Base-by-base conservation (phyloP, 2,888 invertebrate species). In the Saturnia japonica region DNA sequence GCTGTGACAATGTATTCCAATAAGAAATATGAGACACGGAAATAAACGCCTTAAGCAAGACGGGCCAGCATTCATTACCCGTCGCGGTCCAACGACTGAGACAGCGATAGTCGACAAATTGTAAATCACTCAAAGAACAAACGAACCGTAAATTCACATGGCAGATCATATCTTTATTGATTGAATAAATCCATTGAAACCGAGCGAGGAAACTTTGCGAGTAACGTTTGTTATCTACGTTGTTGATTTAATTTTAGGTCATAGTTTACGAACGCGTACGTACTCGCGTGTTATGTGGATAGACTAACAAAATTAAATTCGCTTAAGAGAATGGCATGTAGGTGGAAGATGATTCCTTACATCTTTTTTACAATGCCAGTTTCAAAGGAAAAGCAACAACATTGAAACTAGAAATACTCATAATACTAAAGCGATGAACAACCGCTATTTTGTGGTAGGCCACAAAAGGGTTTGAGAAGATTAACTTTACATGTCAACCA, bases 21-120 rank as follows among this genome's bases (percentile, higher is more conserved):
- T 81, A 79, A 81, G 88, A 87, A 88, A 89, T 85, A 88, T 83
- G 87, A 88, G 87, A 90, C 76, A 85, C 88, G 90, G 91, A 91
- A 90, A 84, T 84, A 81, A 80, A 79, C 76, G 80, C 78, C 80
- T 78, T 80, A 81, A 85, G 83, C 81, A 78, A 84, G 84, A 80
- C 82, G 79, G 80, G 82, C 81, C 83, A 84, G 82, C 83, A 82
- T 83, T 85, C 82, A 80, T 84, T 85, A 85, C 79, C 78, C 85
- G 89, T 87, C 79, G 77, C 84, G 88, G 86, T 85, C 85, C 83
- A 87, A 77, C 83, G 80, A 84, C 79, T 84, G 79, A 80, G 83
- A 82, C 86, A 81, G 80, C 77, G 84, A 82, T 83, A 81, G 80
- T 84, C 78, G 87, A 85, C 84, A 81, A 84, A 85, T 85, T 82